A percentile compares a stretch with the other conserved stretches of the same genome.
phyloP scores from a whole-genome alignment of 1,140 invertebrate genomes.

The Papilio helenus region DNA sequence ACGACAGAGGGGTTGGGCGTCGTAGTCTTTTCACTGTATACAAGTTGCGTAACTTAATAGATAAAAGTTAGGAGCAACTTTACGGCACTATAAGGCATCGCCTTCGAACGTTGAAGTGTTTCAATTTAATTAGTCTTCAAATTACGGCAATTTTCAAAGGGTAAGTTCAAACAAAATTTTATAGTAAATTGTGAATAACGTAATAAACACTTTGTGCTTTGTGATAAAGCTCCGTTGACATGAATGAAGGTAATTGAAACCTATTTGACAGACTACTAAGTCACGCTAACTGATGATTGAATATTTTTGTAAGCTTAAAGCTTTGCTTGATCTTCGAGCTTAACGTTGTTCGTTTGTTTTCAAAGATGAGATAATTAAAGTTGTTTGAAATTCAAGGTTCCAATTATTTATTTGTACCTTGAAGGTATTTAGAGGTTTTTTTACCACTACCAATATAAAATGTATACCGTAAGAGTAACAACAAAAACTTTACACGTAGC shows the following conservation, averaged over 20 bases:
- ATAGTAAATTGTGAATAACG: slow-evolving; percentile 9
- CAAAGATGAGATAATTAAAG: no score
- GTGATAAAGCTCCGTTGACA: neutral
- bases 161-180: slow-evolving; percentile 24
- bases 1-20: neutral
- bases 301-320: neutral
- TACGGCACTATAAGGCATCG: slow-evolving; percentile 22
- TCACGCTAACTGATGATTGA: neutral
- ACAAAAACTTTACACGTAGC: slow-evolving; percentile 12
- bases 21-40: slow-evolving; percentile 14
- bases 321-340: neutral
- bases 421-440: neutral
- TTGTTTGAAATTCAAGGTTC: no score
- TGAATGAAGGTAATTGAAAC: slow-evolving; percentile 1
- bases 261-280: neutral
- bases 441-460: neutral
- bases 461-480: neutral
- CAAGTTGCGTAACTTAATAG: slow-evolving; percentile 24
- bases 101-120: slow-evolving; percentile 15
- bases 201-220: slow-evolving; percentile 9
- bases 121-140: slow-evolving; percentile 29
- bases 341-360: neutral
- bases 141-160: slow-evolving; percentile 25
- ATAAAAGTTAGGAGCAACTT: slow-evolving; percentile 19
- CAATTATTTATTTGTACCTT: neutral